phyloP scores from a whole-genome alignment of 2,113 vertebrate genomes.

The Eurystomus gularis region DNA sequence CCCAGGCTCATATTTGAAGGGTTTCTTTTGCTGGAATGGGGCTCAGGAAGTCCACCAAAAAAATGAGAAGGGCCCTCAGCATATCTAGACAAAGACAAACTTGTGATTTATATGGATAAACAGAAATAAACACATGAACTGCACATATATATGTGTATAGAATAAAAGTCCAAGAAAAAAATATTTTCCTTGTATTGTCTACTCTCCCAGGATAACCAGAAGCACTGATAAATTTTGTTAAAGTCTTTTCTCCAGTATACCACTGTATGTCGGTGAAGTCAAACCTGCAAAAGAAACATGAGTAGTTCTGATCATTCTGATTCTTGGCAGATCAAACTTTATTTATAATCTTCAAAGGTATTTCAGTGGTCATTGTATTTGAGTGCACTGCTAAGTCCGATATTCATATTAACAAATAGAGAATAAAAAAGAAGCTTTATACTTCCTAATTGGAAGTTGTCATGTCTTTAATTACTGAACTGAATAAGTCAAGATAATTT shows the following conservation, averaged over 20 bases:
- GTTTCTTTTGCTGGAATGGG: neutral
- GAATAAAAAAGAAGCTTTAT: neutral
- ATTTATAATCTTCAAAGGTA: neutral
- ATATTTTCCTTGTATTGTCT: neutral
- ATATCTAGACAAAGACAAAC: neutral
- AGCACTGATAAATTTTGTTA: neutral
- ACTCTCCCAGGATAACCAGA: neutral
- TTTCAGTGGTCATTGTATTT: neutral
- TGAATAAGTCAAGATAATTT: neutral
- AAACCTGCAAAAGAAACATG: neutral
- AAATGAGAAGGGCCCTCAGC: neutral
- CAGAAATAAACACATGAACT: neutral
- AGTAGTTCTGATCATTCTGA: neutral
- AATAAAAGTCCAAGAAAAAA: neutral
- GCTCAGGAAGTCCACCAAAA: neutral
- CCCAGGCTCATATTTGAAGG: neutral
- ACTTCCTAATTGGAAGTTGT: neutral
- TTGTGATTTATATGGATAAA: neutral
- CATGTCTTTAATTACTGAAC: neutral
- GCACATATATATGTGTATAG: neutral
- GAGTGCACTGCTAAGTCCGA: neutral
- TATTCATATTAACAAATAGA: neutral
- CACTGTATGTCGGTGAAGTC: neutral
- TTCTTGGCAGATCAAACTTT: neutral
- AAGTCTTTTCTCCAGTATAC: neutral